Evolutionary conservation across 2,113 vertebrate species (phyloP), one percentile per base, ranked within the genome.

Genomic region (Nipponia nippon): DNA sequence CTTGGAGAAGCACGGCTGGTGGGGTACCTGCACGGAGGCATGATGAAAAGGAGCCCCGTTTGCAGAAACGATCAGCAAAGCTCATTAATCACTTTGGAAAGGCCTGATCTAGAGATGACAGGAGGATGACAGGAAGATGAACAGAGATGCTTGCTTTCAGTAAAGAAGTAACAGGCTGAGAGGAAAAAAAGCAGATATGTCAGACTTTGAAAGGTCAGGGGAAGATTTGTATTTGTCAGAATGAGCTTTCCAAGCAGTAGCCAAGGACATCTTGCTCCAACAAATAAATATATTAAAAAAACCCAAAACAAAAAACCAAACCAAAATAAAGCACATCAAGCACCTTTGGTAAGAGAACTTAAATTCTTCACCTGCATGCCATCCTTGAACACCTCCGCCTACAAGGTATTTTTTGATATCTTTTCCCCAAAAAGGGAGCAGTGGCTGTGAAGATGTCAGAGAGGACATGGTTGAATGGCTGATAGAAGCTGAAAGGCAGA

Each of bases 91-190:
- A 90, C 32, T 78, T 17, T 0, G 7, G 46, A 83, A 93, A 92
- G 38, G n/a, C 26, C 67, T 70, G 75, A 89, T 88, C 40, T 94
- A 62, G 53, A 93, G 47, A 78, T 80, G 88, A 93, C 66, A 58
- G 36, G 36, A 65, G 17, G 58, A 49, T 91, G 81, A 72, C 93
- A 97, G 85, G 85, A 96, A 94, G 95, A 97, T 92, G 82, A 95
- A 95, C 15, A 1, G 79, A 93, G 42, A 96, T 50, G 79, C 46
- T 83, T 66, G 53, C 49, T 78, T 88, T 77, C 92, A 81, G 81
- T 89, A 93, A 92, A 93, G 88, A 83, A 63, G 46, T 88, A 97
- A 73, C 26, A 25, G 70, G 49, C 83, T 58, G 19, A 80, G 52
- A 58, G 55, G 55, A 6, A 49, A 87, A 93, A 87, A 90, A 81